Conservation (phyloP, 2,113 vertebrate genomes). For the Tenrec ecaudatus region DNA sequence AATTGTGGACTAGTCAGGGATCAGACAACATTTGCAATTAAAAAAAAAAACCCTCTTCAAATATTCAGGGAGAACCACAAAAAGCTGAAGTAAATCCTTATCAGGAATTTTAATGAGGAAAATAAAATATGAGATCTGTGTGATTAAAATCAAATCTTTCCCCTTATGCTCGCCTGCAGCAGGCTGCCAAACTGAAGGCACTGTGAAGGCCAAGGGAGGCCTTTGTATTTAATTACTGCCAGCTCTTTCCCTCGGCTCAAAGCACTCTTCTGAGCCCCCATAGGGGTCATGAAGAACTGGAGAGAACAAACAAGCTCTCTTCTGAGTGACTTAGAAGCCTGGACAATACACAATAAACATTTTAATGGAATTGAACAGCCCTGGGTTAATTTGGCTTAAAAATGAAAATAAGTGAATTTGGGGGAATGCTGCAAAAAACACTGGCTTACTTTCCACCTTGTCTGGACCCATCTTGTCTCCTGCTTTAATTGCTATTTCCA, state of each 20-base stretch:
- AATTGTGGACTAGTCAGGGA: neutral
- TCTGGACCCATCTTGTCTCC: neutral
- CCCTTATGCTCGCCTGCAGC: slow-evolving; percentile 86
- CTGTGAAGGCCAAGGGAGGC: slow-evolving; percentile 80
- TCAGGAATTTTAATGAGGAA: slow-evolving; percentile 90
- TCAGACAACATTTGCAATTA: slow-evolving; percentile 16
- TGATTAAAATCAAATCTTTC: slow-evolving; percentile 90
- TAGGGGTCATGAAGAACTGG: slow-evolving; percentile 71
- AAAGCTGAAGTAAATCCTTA: slow-evolving; percentile 89
- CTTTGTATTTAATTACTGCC: slow-evolving; percentile 87
- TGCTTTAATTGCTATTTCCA: neutral
- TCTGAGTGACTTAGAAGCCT: slow-evolving; percentile 67
- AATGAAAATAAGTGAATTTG: neutral
- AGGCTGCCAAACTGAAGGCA: slow-evolving; percentile 81
- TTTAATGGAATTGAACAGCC: slow-evolving; percentile 45
- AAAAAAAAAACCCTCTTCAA: slow-evolving; percentile 35
- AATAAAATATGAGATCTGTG: slow-evolving; percentile 90
- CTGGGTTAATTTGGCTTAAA: neutral
- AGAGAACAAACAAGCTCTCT: slow-evolving; percentile 73
- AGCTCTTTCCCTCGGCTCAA: slow-evolving; percentile 77
- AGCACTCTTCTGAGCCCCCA: slow-evolving; percentile 72
- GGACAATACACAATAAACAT: slow-evolving; percentile 59
- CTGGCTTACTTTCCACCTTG: neutral
- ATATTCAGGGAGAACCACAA: slow-evolving; percentile 83
- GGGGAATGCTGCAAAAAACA: no score